A percentile compares a stretch with the other conserved stretches of the same genome.
These are phyloP conservation scores for Caenorhabditis macrosperma DNA, from an alignment of 2,888 invertebrate species.

Conservation along the genomic window DNA sequence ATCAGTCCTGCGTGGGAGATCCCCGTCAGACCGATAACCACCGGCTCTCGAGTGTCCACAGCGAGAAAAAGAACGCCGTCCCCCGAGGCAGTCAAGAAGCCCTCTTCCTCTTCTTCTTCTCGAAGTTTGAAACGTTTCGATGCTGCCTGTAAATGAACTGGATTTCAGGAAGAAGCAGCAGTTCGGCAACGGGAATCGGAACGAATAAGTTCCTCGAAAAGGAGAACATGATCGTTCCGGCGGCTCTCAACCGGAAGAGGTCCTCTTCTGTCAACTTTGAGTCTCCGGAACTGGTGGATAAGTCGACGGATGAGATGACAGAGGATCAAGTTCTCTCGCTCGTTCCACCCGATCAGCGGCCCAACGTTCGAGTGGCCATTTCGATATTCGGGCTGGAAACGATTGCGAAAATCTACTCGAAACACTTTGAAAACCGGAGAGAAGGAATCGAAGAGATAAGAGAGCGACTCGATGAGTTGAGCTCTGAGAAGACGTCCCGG, in stretches of 20 bases:
- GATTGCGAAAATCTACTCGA: conserved; percentile 60
- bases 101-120: conserved; percentile 28
- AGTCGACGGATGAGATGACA: conserved; percentile 45
- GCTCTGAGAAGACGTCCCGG: conserved; percentile 11
- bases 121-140: neutral
- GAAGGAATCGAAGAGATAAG: conserved; percentile 59
- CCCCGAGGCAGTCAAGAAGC: conserved; percentile 8
- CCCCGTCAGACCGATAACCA: conserved; percentile 36
- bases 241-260: conserved; percentile 60
- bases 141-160: neutral
- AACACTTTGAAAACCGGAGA: conserved; percentile 56
- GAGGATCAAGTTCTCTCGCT: conserved; percentile 52
- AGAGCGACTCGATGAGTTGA: conserved; percentile 23
- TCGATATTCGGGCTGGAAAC: conserved; percentile 46
- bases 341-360: conserved; percentile 55
- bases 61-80: conserved; percentile 38
- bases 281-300: conserved; percentile 29
- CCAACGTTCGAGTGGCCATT: conserved; percentile 41
- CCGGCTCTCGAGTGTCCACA: conserved; percentile 25
- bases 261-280: conserved; percentile 33
- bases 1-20: conserved; percentile 33
- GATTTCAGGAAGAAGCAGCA: conserved; percentile 44
- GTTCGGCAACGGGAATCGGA: conserved; percentile 19
- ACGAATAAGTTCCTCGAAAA: conserved; percentile 70
- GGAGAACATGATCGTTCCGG: conserved; percentile 73